These are phyloP conservation scores for Bos javanicus DNA, from an alignment of 2,113 vertebrate species.

Conservation along the genomic window DNA sequence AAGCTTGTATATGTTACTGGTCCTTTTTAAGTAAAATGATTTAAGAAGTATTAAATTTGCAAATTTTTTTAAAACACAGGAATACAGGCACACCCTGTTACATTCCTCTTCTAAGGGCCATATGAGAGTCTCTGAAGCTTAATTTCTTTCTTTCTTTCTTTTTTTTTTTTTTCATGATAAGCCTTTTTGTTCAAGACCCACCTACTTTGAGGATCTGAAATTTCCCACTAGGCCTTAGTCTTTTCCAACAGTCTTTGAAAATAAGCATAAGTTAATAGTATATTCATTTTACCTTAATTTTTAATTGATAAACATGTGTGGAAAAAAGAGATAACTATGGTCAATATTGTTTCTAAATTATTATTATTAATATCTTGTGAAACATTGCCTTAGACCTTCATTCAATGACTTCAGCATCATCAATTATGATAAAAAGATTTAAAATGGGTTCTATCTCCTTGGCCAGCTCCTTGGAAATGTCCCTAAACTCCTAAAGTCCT, in stretches of 20 bases:
- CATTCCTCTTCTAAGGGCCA: not conserved
- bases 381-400: not conserved
- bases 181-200: not conserved
- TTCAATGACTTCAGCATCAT: not conserved
- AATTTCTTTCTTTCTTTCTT: too few species aligned
- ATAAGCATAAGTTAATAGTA: not conserved
- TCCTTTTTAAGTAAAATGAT: not conserved
- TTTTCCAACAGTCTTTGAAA: not conserved
- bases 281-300: not conserved
- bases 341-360: not conserved
- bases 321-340: not conserved
- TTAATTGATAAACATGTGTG: not conserved
- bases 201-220: not conserved
- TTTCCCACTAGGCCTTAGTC: not conserved
- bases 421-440: not conserved
- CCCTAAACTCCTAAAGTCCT: too few species aligned
- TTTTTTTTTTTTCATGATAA: not conserved
- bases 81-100: not conserved
- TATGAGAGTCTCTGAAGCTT: not conserved
- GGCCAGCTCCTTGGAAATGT: not conserved
- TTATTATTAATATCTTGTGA: not conserved
- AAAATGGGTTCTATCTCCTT: not conserved
- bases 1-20: not conserved
- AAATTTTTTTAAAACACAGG: not conserved
- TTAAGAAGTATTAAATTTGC: not conserved